Base-by-base conservation (phyloP, 2,797 vertebrate species). In the Numenius phaeopus region DNA sequence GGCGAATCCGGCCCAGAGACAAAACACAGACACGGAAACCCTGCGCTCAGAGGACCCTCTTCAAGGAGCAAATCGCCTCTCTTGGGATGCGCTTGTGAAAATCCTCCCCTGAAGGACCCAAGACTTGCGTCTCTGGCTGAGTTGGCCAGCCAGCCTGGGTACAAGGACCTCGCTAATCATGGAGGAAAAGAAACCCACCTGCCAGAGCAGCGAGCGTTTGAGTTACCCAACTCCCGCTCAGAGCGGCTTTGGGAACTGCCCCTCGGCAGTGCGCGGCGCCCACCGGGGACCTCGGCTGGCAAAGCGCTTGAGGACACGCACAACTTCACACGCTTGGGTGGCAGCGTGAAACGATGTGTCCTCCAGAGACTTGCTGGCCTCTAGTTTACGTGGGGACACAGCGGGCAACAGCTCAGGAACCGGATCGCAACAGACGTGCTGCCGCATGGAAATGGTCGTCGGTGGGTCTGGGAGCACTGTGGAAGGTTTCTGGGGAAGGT, bases 311-410 rank as follows among this genome's bases (percentile, higher is more conserved):
- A 81, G 78, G 32, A 65, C 19, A 24, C 0, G 34, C 14, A 34
- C 23, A 37, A 21, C 23, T 46, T 40, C 82, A 26, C 16, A 8
- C 3, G 29, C 39, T 66, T 0, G 1, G 7, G 59, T 24, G 52
- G 58, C 2, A 26, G 49, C 20, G 30, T 1, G 17, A 47, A 58
- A 67, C 1, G 1, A 47, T 1, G n/a, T 8, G 10, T 65, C 29
- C 67, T 69, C 3, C 0, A 46, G 42, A 66, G 47, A 44, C 12
- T 14, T 27, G 21, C 58, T 47, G 11, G 4, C n/a, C 19, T 71
- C 23, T 14, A 40, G 17, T 59, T 78, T 66, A 88, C 3, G 9
- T 9, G 21, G 1, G 2, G 59, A 79, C 47, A 62, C 4, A 1
- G 19, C 2, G 9, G 15, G 19, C 57, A 52, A 47, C 42, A 47